phyloP scores from a whole-genome alignment of 2,888 invertebrate genomes.

The Apomyelois bistriatella region DNA sequence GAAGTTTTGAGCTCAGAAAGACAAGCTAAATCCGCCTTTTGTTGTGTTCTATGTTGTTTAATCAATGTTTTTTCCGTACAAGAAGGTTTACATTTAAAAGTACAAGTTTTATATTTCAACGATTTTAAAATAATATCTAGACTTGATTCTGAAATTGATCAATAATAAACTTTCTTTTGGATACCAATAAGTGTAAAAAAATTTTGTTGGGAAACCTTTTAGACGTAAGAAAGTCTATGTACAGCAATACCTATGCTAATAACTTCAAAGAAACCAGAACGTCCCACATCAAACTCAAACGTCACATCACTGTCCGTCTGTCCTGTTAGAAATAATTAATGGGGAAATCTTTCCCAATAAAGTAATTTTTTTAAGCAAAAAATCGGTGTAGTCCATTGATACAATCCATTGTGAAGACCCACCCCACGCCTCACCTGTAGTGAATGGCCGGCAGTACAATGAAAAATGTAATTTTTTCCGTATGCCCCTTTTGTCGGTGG shows the following conservation, averaged over 20 bases:
- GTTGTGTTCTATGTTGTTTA: too few species aligned
- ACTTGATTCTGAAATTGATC: too few species aligned
- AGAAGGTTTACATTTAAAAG: too few species aligned
- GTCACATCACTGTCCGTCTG: constrained; percentile 35
- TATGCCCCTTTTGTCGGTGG: constrained; percentile 71
- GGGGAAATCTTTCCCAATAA: constrained; percentile 50
- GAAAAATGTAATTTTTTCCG: constrained; percentile 70
- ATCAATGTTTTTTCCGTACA: too few species aligned
- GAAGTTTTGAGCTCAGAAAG: too few species aligned
- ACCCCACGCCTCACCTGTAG: constrained; percentile 73
- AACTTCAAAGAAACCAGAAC: constrained; percentile 4
- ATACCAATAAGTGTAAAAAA: too few species aligned
- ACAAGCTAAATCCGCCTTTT: too few species aligned
- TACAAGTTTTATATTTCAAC: too few species aligned
- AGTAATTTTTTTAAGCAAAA: constrained; percentile 58
- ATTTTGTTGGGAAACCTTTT: too few species aligned
- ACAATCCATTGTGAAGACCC: constrained; percentile 67
- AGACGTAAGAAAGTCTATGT: too few species aligned
- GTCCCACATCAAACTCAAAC: constrained; percentile 15
- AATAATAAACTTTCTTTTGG: too few species aligned
- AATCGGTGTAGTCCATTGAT: constrained; percentile 71
- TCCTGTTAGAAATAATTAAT: constrained; percentile 60
- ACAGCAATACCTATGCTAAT: background rate
- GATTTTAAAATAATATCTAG: too few species aligned
- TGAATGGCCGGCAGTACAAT: constrained; percentile 70